A percentile compares a stretch with the other conserved stretches of the same genome.
These are phyloP conservation scores for Nemopilema nomurai DNA, from an alignment of 30 jellyfish, hydroid and myxozoan genomes.

Conservation along the genomic window DNA sequence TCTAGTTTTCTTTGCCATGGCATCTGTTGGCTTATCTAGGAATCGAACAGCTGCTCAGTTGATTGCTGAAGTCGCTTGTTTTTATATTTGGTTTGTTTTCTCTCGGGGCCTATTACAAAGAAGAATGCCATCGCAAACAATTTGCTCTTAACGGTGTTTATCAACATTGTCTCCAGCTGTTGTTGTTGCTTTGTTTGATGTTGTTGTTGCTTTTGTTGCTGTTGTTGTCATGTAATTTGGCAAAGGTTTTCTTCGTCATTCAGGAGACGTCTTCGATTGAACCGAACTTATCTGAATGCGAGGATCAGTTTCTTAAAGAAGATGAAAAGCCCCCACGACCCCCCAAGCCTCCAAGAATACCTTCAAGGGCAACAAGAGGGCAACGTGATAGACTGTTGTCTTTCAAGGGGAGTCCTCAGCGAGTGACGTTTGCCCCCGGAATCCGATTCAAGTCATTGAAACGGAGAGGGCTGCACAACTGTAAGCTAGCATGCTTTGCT, in stretches of 20 bases:
- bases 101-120: too few relatives aligned
- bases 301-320: slow-evolving; percentile 14
- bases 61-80: too few relatives aligned
- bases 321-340: slow-evolving; percentile 62
- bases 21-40: not conserved
- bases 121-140: too few relatives aligned
- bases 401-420: slow-evolving; percentile 19
- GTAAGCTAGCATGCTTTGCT: not conserved
- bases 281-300: slow-evolving; percentile 18
- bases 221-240: not conserved
- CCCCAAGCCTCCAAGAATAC: slow-evolving; percentile 48
- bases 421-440: slow-evolving; percentile 65
- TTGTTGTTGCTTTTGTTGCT: not conserved
- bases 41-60: too few relatives aligned
- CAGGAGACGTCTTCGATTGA: slow-evolving; percentile 27
- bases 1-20: not conserved
- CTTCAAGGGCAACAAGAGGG: slow-evolving; percentile 10
- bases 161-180: too few relatives aligned
- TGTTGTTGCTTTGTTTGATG: not conserved
- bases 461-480: not conserved
- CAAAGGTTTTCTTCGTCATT: not conserved
- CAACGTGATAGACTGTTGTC: slow-evolving; percentile 29
- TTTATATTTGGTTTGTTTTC: too few relatives aligned
- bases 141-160: too few relatives aligned
- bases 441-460: slow-evolving; percentile 33